Evolutionary conservation across 2,797 vertebrate genomes (phyloP).

Genomic region (Artibeus jamaicensis): DNA sequence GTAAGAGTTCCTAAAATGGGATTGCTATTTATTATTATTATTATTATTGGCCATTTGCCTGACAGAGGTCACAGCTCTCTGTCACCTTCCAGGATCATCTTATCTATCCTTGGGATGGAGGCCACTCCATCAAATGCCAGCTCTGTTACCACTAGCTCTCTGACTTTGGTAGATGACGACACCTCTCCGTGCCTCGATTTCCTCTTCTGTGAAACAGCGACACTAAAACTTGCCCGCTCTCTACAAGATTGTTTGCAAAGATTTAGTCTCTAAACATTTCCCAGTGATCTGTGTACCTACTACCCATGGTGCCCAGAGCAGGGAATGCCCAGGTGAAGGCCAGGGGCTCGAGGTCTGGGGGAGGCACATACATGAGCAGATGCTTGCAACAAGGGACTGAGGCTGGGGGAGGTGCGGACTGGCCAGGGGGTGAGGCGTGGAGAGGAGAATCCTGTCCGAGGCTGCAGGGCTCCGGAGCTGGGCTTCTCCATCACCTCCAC

Average conservation of each 20-base stretch:
- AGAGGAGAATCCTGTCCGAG: background rate
- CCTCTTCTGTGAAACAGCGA: background rate
- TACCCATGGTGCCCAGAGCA: background rate
- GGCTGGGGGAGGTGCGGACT: background rate
- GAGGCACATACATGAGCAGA: background rate
- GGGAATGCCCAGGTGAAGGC: background rate
- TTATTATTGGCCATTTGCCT: background rate
- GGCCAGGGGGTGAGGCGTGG: fast-evolving
- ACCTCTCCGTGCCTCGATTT: background rate
- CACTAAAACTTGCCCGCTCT: background rate
- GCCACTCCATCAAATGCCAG: background rate
- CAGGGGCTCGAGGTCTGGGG: background rate
- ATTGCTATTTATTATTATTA: background rate
- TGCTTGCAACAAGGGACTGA: background rate
- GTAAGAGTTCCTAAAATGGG: background rate
- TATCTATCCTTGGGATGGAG: background rate
- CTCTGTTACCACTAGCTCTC: background rate
- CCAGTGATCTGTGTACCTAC: background rate
- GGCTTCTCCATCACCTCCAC: background rate
- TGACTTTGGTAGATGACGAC: background rate
- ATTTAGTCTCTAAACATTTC: background rate
- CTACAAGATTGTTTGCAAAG: background rate
- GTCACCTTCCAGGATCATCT: background rate
- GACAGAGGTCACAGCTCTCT: background rate
- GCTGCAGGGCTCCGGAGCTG: background rate